Base-by-base conservation (phyloP, 2,797 vertebrate genomes). In the Decapterus maruadsi region DNA sequence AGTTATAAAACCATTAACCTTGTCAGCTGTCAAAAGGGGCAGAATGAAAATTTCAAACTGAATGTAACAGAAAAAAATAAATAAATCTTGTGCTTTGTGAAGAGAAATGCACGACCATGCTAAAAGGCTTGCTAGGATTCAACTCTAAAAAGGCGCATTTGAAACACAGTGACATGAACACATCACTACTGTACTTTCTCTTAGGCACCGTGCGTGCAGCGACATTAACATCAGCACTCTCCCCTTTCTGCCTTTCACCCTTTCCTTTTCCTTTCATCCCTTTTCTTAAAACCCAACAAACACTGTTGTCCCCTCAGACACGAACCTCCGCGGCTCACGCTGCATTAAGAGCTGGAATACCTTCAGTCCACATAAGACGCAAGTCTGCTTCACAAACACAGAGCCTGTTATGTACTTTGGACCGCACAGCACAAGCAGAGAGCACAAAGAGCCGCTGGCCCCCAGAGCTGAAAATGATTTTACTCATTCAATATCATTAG, bases 401-500 rank as follows among this genome's bases (percentile, higher is more conserved):
- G 13, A 80, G 80, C 62, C 65, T 2, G 51, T 65, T 76, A 51
- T 71, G 48, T 67, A 84, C 77, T 83, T 78, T 55, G 69, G 71
- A 85, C 62, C 61, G 56, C 63, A 69, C 56, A 53, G 62, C 36
- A 14, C 65, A 75, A 87, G 80, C 26, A 1, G 66, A 81, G 83
- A 86, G 89, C 80, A 85, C 68, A 88, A 87, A 89, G 77, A 90
- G 82, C 84, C 78, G 42, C 89, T 86, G 82, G 87, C 75, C 76
- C 66, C 45, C 11, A 8, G 4, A 87, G 82, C 83, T 76, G 71
- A 85, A 80, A 83, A 80, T 78, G 22, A 80, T 76, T 91, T 87
- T 74, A 84, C 87, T 91, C 86, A 87, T 91, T 92, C 88, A 90
- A 83, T 85, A 89, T 91, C 81, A 92, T 93, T 87, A 93, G 85